Conservation (phyloP, 2,113 vertebrate species). For the Phalacrocorax aristotelis region DNA sequence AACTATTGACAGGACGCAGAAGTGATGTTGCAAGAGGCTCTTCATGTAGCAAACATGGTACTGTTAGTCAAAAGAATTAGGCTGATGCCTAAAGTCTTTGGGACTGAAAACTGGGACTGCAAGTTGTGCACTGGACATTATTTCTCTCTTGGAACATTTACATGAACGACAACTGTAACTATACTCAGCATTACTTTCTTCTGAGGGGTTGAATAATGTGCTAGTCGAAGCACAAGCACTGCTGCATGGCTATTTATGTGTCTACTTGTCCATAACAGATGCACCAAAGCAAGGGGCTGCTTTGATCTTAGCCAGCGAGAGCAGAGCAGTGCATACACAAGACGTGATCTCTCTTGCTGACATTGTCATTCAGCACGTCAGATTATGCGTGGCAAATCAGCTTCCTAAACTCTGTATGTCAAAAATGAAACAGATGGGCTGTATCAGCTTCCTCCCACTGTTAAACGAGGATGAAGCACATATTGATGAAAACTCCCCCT, state of each 20-base stretch:
- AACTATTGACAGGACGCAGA: neutral
- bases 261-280: neutral
- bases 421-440: constrained; percentile 12
- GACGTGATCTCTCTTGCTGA: neutral
- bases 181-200: neutral
- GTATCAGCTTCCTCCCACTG: neutral
- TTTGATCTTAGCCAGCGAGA: neutral
- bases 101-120: neutral
- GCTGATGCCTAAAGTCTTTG: neutral
- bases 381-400: neutral
- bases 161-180: neutral
- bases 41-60: neutral
- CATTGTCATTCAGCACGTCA: neutral
- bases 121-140: neutral
- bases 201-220: neutral
- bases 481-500: neutral
- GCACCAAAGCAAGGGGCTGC: neutral
- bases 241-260: neutral
- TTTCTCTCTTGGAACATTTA: neutral
- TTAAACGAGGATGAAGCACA: neutral
- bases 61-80: neutral
- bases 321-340: neutral
- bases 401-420: neutral
- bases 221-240: neutral
- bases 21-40: neutral